Evolutionary conservation across 37 sponge, comb jelly and placozoan genomes (phyloP).

Genomic region (Beroe forskalii): DNA sequence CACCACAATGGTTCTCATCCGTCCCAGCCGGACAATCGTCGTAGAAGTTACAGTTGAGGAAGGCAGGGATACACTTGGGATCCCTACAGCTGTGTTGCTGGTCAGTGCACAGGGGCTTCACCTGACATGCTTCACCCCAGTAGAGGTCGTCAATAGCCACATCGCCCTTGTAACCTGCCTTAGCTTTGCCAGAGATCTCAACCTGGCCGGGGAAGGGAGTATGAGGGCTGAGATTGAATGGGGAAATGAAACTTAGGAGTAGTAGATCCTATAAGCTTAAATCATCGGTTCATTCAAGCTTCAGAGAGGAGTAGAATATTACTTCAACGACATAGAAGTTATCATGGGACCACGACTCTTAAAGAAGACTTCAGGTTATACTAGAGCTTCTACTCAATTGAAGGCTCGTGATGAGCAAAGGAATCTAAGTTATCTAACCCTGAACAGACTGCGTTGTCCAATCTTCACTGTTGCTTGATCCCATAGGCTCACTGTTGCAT

Average conservation of each 20-base stretch:
- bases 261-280: no score
- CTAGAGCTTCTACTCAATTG: no score
- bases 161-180: constrained; percentile 29
- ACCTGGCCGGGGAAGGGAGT: no score
- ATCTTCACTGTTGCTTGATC: not conserved
- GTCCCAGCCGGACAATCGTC: constrained; percentile 3
- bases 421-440: no score
- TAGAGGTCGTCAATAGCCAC: constrained; percentile 54
- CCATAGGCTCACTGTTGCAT: constrained; percentile 20
- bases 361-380: no score
- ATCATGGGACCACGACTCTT: no score
- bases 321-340: no score
- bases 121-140: not conserved
- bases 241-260: no score
- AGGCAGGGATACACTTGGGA: constrained; percentile 57
- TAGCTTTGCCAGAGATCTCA: not conserved
- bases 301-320: no score
- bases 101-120: not conserved
- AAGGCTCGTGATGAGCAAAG: no score
- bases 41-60: constrained; percentile 64
- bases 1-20: constrained; percentile 38
- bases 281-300: no score
- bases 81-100: constrained; percentile 55
- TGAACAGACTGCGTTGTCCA: constrained; percentile 56
- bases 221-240: no score